Base-by-base conservation (phyloP, 2,888 invertebrate species). In the Drosophila greeni region DNA sequence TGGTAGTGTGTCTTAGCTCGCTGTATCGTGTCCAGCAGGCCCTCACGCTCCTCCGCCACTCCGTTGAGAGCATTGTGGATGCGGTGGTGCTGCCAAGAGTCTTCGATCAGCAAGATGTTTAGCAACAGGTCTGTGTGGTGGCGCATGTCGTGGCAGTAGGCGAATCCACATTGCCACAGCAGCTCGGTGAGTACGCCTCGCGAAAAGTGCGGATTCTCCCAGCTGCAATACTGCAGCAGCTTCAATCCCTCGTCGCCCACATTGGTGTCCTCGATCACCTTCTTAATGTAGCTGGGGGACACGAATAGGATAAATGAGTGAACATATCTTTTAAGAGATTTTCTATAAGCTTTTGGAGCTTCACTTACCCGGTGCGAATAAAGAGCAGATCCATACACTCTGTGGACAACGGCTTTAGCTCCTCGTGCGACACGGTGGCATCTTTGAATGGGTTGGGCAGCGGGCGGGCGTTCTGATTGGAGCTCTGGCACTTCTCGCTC, bases 181-280 rank as follows among this genome's bases (percentile, higher is more conserved):
- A 98, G 90, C 90, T 98, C 98, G 43, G 95, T 93, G 36, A 98
- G 92, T 48, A 97, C 95, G 18, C 93, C 92, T 70, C 95, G 93
- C 31, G 97, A 97, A 90, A 98, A 96, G 76, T 94, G 94, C 24
- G 97, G 96, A 90, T 98, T 97, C 89, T 98, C 98, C 98, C 98
- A 98, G 86, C 96, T 96, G 88, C 97, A 94, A 89, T 95, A 98
- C 90, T 97, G 95, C 36, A 98, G 90, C 66, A 98, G 90, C 86
- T 96, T 94, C 43, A 96, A 92, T 5, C 96, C 95, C 74, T 98
- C 98, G 73, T 98, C 98, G 49, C 95, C 95, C 42, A 94, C 93
- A 88, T 95, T 96, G 45, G 96, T 95, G 86, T 98, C 98, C 89
- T 98, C 98, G 16, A 98, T 95, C 42, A 98, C 90, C 89, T 98